These are phyloP conservation scores for Psilanteris sp. DNA, from an alignment of 1,140 invertebrate genomes.

Conservation along the genomic window DNA sequence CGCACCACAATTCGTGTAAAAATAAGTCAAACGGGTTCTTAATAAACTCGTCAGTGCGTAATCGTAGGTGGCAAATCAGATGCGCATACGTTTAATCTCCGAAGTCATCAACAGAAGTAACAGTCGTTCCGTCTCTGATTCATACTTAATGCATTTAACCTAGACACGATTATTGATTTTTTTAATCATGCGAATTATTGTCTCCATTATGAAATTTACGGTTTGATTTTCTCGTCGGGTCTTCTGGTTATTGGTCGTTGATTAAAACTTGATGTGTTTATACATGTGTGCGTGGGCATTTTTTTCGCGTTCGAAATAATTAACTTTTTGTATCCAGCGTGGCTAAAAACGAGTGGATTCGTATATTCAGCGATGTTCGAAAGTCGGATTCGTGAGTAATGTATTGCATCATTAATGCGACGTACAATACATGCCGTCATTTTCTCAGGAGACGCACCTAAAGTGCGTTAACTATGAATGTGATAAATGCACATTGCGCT, in stretches of 20 bases:
- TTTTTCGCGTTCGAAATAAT: not conserved
- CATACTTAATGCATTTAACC: constrained; percentile 49
- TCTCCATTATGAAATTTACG: too few species aligned
- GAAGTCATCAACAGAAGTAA: constrained; percentile 30
- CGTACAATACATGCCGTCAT: constrained; percentile 49
- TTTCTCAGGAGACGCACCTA: constrained; percentile 46
- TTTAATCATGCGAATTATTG: too few species aligned
- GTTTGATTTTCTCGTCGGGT: too few species aligned
- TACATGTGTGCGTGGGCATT: too few species aligned
- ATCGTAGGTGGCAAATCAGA: constrained; percentile 42
- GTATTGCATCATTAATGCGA: constrained; percentile 47
- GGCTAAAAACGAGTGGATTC: constrained; percentile 17
- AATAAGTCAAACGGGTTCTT: constrained; percentile 7
- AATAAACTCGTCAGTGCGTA: constrained; percentile 9
- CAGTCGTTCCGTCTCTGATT: constrained; percentile 42
- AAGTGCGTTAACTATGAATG: constrained; percentile 52
- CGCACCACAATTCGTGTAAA: constrained; percentile 1
- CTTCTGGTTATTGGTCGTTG: too few species aligned
- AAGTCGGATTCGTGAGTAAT: constrained; percentile 42
- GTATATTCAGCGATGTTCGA: constrained; percentile 27
- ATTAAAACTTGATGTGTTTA: too few species aligned
- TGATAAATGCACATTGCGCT: constrained; percentile 23
- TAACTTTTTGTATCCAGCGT: constrained; percentile 8
- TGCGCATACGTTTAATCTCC: constrained; percentile 50
- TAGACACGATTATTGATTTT: constrained; percentile 48